A percentile compares a stretch with the other conserved stretches of the same genome.
Conservation (phyloP, 1,140 invertebrate genomes). For the Zaprionus africanus region DNA sequence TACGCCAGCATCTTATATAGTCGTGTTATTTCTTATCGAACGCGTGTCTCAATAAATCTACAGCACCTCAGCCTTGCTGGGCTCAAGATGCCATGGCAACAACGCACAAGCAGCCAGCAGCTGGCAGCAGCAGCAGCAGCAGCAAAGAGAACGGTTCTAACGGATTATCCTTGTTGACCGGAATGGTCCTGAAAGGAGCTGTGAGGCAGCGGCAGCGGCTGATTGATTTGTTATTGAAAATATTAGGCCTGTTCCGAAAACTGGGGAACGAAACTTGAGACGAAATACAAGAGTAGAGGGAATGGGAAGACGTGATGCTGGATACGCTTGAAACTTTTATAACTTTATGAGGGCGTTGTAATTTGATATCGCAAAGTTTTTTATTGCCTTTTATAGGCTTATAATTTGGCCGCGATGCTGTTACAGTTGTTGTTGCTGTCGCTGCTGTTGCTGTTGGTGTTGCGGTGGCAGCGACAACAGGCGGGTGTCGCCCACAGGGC, state of each 20-base stretch:
- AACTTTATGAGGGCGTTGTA: conserved; percentile 81
- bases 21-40: conserved; percentile 66
- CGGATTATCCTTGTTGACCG: conserved; percentile 78
- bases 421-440: conserved; percentile 40
- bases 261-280: conserved; percentile 9
- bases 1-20: conserved; percentile 11
- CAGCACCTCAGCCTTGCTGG: conserved; percentile 46
- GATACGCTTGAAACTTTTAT: conserved; percentile 82
- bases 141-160: conserved; percentile 58
- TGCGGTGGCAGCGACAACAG: conserved; percentile 41
- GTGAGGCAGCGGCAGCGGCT: conserved; percentile 56
- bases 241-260: conserved; percentile 66
- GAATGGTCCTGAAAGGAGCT: conserved; percentile 6
- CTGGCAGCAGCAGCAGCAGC: conserved; percentile 11
- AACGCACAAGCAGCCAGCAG: conserved; percentile 38
- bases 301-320: conserved; percentile 60
- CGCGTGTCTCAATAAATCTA: conserved; percentile 80
- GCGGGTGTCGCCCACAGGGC: conserved; percentile 50
- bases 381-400: conserved; percentile 82
- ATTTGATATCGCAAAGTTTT: conserved; percentile 82
- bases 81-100: neutral
- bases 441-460: conserved; percentile 32
- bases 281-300: neutral
- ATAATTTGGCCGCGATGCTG: conserved; percentile 81
- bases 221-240: conserved; percentile 82